phyloP scores from a whole-genome alignment of 1,140 invertebrate genomes.

The Periplaneta americana region DNA sequence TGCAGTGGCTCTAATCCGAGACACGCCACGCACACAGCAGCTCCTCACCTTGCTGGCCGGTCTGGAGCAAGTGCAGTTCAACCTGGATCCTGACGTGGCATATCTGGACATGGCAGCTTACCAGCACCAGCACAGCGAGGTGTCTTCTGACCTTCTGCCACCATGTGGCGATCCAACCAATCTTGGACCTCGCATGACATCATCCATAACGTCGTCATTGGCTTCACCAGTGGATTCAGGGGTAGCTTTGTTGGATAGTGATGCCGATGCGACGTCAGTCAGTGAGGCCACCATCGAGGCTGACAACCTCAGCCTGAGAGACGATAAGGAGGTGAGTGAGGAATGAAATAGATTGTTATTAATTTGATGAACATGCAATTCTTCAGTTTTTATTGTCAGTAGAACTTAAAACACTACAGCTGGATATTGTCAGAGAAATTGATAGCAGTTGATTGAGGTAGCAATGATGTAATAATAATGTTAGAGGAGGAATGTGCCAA shows the following conservation, averaged over 20 bases:
- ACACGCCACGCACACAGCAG: constrained; percentile 41
- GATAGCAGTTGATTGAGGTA: too few species aligned
- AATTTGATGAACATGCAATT: too few species aligned
- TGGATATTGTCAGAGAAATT: too few species aligned
- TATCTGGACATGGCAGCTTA: neutral
- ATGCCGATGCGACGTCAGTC: constrained; percentile 40
- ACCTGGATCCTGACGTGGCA: constrained; percentile 31
- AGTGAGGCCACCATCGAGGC: constrained; percentile 31
- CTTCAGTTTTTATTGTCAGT: too few species aligned
- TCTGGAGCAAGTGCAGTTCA: constrained; percentile 44
- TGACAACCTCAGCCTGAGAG: constrained; percentile 10
- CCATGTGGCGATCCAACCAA: neutral
- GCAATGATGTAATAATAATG: too few species aligned
- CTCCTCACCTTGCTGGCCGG: constrained; percentile 44
- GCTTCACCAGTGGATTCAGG: constrained; percentile 42
- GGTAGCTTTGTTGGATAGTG: constrained; percentile 38
- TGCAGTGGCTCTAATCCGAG: constrained; percentile 40
- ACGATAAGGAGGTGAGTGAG: constrained; percentile 32
- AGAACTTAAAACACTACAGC: too few species aligned
- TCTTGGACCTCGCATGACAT: neutral
- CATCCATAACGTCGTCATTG: constrained; percentile 33
- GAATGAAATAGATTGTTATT: too few species aligned
- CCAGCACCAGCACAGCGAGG: neutral
- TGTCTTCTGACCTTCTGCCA: neutral
- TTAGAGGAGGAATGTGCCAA: too few species aligned